Conservation (phyloP, 2,888 invertebrate species). For the Synergus itoensis region DNA sequence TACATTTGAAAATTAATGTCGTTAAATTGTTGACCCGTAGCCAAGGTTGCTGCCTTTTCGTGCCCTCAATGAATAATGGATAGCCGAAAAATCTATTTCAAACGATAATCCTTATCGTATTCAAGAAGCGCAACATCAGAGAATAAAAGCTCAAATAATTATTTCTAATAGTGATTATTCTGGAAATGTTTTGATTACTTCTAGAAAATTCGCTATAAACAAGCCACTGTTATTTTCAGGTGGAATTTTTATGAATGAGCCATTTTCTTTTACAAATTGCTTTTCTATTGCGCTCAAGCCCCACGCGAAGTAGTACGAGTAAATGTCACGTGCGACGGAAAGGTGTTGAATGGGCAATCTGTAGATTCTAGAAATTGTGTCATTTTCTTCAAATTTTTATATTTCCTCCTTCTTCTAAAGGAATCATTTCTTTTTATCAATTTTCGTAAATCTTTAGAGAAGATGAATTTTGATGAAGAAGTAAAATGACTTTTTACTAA, state of each 20-base stretch:
- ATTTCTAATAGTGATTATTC: neutral
- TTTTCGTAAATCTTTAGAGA: too few species aligned
- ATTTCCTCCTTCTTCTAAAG: neutral
- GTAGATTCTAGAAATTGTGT: neutral
- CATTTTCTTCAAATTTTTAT: neutral
- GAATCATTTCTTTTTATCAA: too few species aligned
- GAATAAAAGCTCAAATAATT: neutral
- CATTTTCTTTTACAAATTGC: neutral
- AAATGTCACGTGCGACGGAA: constrained; percentile 23
- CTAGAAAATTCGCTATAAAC: neutral
- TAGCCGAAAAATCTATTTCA: neutral
- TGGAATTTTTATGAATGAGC: neutral
- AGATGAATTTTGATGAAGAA: too few species aligned
- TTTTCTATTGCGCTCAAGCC: neutral
- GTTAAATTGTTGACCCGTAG: constrained; percentile 36
- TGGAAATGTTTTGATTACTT: neutral
- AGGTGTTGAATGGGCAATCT: neutral
- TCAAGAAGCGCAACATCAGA: neutral
- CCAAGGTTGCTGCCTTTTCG: constrained; percentile 37
- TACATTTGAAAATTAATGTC: constrained; percentile 38
- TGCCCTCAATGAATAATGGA: constrained; percentile 25
- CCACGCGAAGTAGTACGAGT: constrained; percentile 16
- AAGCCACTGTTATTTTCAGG: too few species aligned
- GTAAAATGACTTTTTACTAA: too few species aligned
- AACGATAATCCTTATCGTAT: neutral